Evolutionary conservation across 2,113 vertebrate genomes (phyloP).

Genomic region (Corythoichthys intestinalis): DNA sequence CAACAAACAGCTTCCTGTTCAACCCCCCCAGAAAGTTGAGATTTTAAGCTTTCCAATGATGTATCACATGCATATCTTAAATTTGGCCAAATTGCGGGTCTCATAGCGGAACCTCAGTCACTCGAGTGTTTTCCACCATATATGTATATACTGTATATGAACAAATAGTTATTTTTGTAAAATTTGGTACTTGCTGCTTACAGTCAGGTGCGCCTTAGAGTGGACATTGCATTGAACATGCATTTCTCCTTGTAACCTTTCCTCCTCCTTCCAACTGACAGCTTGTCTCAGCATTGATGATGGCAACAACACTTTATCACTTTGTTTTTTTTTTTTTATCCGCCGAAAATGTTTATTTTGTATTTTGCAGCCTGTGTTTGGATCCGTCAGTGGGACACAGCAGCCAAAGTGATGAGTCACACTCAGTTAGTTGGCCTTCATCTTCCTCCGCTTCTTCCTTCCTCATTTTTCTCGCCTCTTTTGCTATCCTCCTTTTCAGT

Average conservation of each 20-base stretch:
- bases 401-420: conserved; percentile 8
- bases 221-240: no score
- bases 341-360: not conserved
- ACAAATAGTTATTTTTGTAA: no score
- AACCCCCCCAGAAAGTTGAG: no score
- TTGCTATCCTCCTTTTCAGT: not conserved
- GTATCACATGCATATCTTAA: no score
- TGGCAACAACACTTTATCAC: not conserved
- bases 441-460: not conserved
- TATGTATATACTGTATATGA: no score
- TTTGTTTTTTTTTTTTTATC: not conserved
- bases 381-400: not conserved
- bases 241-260: not conserved
- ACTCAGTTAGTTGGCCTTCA: not conserved
- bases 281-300: not conserved
- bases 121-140: no score
- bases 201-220: no score
- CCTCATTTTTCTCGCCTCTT: not conserved
- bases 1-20: no score
- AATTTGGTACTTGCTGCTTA: no score
- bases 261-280: not conserved
- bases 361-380: not conserved
- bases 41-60: no score
- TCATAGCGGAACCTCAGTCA: no score
- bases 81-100: no score